A percentile compares a stretch with the other conserved stretches of the same genome.
phyloP scores from a whole-genome alignment of 2,797 vertebrate species.

The Bradypus variegatus region DNA sequence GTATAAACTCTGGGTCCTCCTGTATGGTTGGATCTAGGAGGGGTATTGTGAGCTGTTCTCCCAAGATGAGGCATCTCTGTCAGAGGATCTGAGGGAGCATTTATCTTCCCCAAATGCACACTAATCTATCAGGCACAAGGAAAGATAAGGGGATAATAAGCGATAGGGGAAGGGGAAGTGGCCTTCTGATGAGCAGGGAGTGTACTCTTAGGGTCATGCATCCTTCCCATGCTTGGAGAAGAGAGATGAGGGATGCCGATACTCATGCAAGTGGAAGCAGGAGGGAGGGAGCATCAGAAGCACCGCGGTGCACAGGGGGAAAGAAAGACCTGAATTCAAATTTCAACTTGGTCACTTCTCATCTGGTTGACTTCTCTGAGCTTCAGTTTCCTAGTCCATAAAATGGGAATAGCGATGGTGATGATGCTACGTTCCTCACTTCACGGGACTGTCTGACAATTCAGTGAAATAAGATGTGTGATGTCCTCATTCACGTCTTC shows the following conservation, averaged over 20 bases:
- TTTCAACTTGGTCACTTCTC: not conserved
- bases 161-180: not conserved
- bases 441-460: not conserved
- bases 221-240: not conserved
- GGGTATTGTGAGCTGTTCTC: constrained; percentile 41
- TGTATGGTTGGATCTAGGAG: constrained; percentile 21
- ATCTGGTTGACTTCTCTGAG: not conserved
- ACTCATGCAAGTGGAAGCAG: not conserved
- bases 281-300: not conserved
- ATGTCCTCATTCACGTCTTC: not conserved
- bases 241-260: not conserved
- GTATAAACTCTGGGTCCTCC: not conserved
- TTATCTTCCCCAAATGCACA: constrained; percentile 62
- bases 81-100: constrained; percentile 61
- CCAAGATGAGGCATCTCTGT: constrained; percentile 57
- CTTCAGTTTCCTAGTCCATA: not conserved
- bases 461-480: not conserved
- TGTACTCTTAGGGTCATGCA: not conserved
- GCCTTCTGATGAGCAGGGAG: constrained; percentile 16
- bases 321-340: not conserved
- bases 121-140: constrained; percentile 57
- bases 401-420: not conserved
- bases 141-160: constrained; percentile 57
- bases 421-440: not conserved
- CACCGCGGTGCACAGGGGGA: fast-evolving